Base-by-base conservation (phyloP, 1,140 invertebrate genomes). In the Caenorhabditis tropicalis region DNA sequence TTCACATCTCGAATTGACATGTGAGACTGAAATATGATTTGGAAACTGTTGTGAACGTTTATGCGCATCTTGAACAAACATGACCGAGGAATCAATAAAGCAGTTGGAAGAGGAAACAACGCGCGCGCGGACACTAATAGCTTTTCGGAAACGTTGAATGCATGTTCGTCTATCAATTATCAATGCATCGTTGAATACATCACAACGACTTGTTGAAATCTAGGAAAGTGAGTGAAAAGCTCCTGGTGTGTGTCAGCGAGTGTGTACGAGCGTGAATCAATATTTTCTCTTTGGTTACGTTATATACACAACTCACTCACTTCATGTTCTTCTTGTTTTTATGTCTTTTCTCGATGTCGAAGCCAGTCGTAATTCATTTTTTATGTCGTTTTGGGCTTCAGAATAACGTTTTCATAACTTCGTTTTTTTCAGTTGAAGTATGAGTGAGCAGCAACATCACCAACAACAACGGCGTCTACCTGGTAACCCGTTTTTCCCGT, bases 401-500 rank as follows among this genome's bases (percentile, higher is more conserved):
- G 19, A 65, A 16, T 51, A 6, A 43, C 48, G 3, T 33, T 3
- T 24, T 74, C 1, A 16, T 6, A 24, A 24, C 10, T 33, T 5
- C 24, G 10, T 74, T 74, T 21, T 24, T 39, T 74, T 24, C 29
- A 39, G 36, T 1, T 21, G 0, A 43, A 43, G 15, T 21, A 74
- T 74, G 65, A n/a, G 36, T 9, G 65, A 74, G 21, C n/a, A 65
- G 9, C 49, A 51, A 1, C 15, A 0, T 36, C 58, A 36, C 10
- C 58, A 65, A 65, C 29, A 33, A 65, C 19, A 39, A 15, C 19
- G 36, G 24, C 65, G 65, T 9, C 65, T 74, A 24, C 65, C 36
- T 74, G 65, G 65, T 0, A 74, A 74, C 65, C 36, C 65, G 33
- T 74, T 74, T 24, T 74, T 74, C 21, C 65, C 65, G 15, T 74